Base-by-base conservation (phyloP, 2,888 invertebrate species). In the Apodemia mormo region DNA sequence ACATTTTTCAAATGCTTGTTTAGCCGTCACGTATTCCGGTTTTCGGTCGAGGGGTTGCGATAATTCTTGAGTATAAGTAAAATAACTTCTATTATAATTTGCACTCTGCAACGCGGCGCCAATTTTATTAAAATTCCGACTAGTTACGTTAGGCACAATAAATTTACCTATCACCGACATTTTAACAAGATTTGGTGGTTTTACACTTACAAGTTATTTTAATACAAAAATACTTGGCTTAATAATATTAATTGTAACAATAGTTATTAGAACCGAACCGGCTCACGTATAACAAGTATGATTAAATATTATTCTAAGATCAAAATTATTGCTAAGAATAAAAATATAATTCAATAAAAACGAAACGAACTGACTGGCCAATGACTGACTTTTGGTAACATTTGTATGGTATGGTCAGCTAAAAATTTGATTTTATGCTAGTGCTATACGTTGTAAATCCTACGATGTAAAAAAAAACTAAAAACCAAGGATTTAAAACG, bases 1-100 rank as follows among this genome's bases (percentile, higher is more conserved):
- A 74, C 91, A 87, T 82, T 95, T 95, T 81, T 95, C 94, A 68
- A 98, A 96, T 2, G 97, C 98, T 80, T 97, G 96, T 71, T 96
- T 96, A 0, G 97, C 95, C 7, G 95, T 92, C 29, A 96, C 93
- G 92, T 94, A 95, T 86, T 95, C 95, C 0, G 98, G 97, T 74
- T 95, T 95, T 75, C 95, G 94, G 45, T 95, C 94, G 77, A 96
- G 89, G 14, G 97, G 97, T 89, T 97, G 97, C 56, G 97, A 95
- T 64, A 97, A 95, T 85, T 97, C 97, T 75, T 95, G 95, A 33
- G 96, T 95, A 82, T 97, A 97, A 0, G 97, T 96, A 84, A 96
- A 97, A 88, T 95, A 97, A 70, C 85, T 95, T 80, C 95, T 94
- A 70, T 93, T 89, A 72, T 83, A 79, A 78, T 88, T 88, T 22